phyloP scores from a whole-genome alignment of 2,888 invertebrate genomes.

The Teleiodes luculella region DNA sequence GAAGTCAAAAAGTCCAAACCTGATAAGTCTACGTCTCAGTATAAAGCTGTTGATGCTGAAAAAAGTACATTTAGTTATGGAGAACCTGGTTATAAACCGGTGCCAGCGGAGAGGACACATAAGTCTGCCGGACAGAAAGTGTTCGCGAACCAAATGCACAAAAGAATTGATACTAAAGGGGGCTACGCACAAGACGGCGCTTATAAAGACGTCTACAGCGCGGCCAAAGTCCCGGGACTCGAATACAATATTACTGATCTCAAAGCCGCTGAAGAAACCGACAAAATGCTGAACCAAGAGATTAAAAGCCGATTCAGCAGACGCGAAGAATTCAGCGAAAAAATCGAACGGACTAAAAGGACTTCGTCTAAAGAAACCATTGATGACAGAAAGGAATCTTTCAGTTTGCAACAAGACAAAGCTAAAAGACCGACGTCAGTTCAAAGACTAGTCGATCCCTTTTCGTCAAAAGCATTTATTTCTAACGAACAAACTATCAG shows the following conservation, averaged over 20 bases:
- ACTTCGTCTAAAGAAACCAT: conserved; percentile 60
- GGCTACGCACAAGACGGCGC: conserved; percentile 71
- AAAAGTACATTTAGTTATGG: conserved; percentile 39
- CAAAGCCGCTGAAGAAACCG: conserved; percentile 73
- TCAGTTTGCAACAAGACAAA: conserved; percentile 56
- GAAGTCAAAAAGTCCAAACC: conserved; percentile 64
- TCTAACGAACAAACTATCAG: conserved; percentile 54
- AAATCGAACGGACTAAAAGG: conserved; percentile 50
- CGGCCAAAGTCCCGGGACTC: conserved; percentile 65
- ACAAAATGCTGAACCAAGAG: conserved; percentile 66
- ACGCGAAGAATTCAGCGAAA: conserved; percentile 62
- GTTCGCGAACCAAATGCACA: conserved; percentile 73
- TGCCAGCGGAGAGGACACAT: conserved; percentile 65
- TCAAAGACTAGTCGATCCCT: conserved; percentile 60
- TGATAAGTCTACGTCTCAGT: conserved; percentile 55
- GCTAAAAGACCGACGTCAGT: conserved; percentile 60
- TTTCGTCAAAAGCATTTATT: conserved; percentile 65
- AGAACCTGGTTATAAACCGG: conserved; percentile 56
- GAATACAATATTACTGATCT: conserved; percentile 73
- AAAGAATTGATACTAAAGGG: conserved; percentile 72
- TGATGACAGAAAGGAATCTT: conserved; percentile 57
- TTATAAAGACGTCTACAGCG: conserved; percentile 70
- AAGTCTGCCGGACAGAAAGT: conserved; percentile 70
- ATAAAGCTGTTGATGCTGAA: conserved; percentile 58
- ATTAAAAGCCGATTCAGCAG: conserved; percentile 61